Evolutionary conservation across 2,113 vertebrate species (phyloP).

Genomic region (Acanthisitta chloris): DNA sequence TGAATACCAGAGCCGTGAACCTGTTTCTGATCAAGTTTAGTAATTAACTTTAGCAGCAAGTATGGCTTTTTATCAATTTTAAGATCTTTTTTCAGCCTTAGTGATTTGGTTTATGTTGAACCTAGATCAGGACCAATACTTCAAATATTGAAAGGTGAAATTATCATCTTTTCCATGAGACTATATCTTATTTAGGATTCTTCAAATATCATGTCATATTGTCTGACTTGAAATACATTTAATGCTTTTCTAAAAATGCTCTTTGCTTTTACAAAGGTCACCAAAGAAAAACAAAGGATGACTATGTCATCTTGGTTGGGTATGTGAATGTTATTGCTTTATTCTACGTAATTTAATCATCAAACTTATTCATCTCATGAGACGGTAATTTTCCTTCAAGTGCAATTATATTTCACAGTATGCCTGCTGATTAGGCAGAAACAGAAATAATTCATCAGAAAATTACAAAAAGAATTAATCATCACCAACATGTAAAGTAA

Average conservation of each 20-base stretch:
- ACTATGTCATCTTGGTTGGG: conserved; percentile 5
- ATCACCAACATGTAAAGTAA: conserved; percentile 75
- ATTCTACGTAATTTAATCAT: conserved; percentile 85
- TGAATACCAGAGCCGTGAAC: neutral
- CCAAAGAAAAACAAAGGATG: conserved; percentile 38
- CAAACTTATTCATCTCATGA: conserved; percentile 80
- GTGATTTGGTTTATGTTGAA: neutral
- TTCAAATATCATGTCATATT: neutral
- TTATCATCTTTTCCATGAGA: neutral
- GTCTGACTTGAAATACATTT: neutral
- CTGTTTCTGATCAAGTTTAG: neutral
- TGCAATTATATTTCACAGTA: conserved; percentile 83
- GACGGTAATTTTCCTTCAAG: conserved; percentile 81
- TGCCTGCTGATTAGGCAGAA: conserved; percentile 84
- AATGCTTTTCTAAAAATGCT: conserved; percentile 1
- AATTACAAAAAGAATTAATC: conserved; percentile 87
- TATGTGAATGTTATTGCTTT: conserved; percentile 74
- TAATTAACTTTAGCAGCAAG: neutral
- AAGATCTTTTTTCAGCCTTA: neutral
- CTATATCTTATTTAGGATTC: neutral
- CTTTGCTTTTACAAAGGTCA: conserved; percentile 22
- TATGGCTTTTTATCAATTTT: neutral
- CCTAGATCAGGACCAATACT: neutral
- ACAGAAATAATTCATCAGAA: conserved; percentile 85
- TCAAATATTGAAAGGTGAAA: neutral